Conservation (phyloP, 2,888 invertebrate species). For the Merodon equestris region DNA sequence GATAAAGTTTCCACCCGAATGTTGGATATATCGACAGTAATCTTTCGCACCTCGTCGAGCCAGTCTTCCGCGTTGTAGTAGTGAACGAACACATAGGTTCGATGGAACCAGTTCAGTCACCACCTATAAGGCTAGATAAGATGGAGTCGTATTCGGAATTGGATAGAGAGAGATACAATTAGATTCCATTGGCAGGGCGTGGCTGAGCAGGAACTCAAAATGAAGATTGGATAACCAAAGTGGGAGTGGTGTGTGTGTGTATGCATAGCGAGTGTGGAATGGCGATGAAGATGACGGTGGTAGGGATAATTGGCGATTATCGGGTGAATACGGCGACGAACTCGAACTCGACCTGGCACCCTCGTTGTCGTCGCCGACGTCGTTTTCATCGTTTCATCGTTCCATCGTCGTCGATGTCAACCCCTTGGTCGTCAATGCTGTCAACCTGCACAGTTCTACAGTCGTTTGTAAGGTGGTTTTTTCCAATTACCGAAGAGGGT, state of each 20-base stretch:
- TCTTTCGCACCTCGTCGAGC: conserved; percentile 55
- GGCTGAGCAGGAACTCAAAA: conserved; percentile 49
- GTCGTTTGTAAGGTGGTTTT: conserved; percentile 28
- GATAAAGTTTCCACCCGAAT: conserved; percentile 67
- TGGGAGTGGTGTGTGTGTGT: conserved; percentile 50
- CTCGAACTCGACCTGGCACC: conserved; percentile 68
- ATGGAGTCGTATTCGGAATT: conserved; percentile 33
- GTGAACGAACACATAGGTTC: conserved; percentile 29
- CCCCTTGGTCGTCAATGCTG: conserved; percentile 9
- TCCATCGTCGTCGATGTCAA: conserved; percentile 44
- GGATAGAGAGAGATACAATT: conserved; percentile 38
- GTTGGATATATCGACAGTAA: conserved; percentile 58
- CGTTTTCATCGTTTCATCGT: conserved; percentile 30
- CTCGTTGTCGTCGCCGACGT: conserved; percentile 44
- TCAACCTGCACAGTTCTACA: too few relatives aligned
- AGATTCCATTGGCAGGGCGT: conserved; percentile 30
- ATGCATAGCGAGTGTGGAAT: conserved; percentile 21
- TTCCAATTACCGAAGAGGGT: conserved; percentile 39
- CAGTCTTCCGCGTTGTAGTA: conserved; percentile 49
- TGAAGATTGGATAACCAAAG: conserved; percentile 59
- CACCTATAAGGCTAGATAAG: conserved; percentile 45
- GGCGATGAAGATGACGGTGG: conserved; percentile 27
- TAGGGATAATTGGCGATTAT: conserved; percentile 68
- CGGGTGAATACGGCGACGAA: conserved; percentile 67
- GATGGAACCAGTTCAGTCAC: conserved; percentile 36